Evolutionary conservation across 2,888 invertebrate genomes (phyloP).

Genomic region (Amphipyra tragopoginis): DNA sequence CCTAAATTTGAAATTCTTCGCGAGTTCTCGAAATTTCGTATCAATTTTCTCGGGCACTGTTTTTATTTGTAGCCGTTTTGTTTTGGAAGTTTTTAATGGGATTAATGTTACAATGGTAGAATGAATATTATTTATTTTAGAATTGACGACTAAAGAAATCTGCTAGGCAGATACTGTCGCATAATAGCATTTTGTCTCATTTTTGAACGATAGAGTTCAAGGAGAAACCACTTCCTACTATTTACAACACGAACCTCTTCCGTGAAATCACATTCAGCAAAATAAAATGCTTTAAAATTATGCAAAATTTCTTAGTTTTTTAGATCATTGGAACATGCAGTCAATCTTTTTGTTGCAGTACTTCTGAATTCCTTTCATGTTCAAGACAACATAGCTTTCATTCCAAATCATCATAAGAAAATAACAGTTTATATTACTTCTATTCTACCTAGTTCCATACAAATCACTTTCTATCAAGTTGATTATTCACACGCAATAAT

Average conservation of each 20-base stretch:
- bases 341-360: too few relatives aligned
- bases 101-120: slow-evolving; percentile 39
- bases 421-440: slow-evolving; percentile 13
- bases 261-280: too few relatives aligned
- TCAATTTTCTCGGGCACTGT: slow-evolving; percentile 48
- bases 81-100: slow-evolving; percentile 40
- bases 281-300: too few relatives aligned
- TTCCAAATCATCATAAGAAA: background rate
- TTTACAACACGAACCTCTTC: too few relatives aligned
- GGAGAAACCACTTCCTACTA: too few relatives aligned
- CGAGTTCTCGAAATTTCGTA: slow-evolving; percentile 48
- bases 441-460: slow-evolving; percentile 13
- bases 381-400: background rate
- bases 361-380: background rate
- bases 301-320: too few relatives aligned
- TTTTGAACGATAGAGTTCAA: too few relatives aligned
- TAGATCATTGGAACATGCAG: too few relatives aligned
- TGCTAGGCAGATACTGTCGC: background rate
- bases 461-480: slow-evolving; percentile 42
- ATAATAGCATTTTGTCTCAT: too few relatives aligned
- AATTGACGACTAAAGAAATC: background rate
- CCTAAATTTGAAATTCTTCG: slow-evolving; percentile 57
- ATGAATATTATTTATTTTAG: slow-evolving; percentile 11
- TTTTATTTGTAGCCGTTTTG: slow-evolving; percentile 51
- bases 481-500: slow-evolving; percentile 56